Evolutionary conservation across 2,888 invertebrate genomes (phyloP).

Genomic region (Amphipyra tragopoginis): DNA sequence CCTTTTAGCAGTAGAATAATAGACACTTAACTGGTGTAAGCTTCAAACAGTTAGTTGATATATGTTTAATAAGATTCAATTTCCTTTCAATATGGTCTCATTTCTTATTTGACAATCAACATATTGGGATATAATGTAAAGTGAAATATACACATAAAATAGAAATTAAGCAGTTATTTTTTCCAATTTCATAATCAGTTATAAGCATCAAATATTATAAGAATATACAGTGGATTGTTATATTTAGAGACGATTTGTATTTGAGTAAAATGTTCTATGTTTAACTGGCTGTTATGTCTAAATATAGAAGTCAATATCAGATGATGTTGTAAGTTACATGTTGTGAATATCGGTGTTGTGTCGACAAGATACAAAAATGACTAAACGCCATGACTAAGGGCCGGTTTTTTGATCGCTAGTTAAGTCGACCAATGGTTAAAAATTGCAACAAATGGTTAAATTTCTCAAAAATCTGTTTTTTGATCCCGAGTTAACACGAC

Average conservation of each 20-base stretch:
- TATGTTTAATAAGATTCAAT: constrained; percentile 43
- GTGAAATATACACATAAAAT: constrained; percentile 35
- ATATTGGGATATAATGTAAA: constrained; percentile 41
- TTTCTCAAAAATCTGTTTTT: too few relatives aligned
- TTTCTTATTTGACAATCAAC: constrained; percentile 46
- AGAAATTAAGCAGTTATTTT: constrained; percentile 43
- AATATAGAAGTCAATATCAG: constrained; percentile 38
- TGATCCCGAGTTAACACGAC: too few relatives aligned
- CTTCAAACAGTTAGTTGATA: constrained; percentile 34
- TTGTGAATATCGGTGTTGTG: constrained; percentile 46
- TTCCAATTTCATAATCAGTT: constrained; percentile 35
- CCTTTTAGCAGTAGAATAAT: constrained; percentile 60
- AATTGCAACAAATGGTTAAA: too few relatives aligned
- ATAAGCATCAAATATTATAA: constrained; percentile 38
- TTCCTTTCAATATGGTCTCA: constrained; percentile 58
- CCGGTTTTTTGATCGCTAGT: too few relatives aligned
- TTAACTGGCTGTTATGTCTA: constrained; percentile 52
- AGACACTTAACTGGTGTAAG: constrained; percentile 33
- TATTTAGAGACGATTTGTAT: constrained; percentile 46
- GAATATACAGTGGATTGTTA: constrained; percentile 55
- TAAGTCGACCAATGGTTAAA: too few relatives aligned
- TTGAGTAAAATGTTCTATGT: constrained; percentile 48
- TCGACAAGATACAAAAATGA: constrained; percentile 27
- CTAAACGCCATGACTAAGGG: constrained; percentile 28
- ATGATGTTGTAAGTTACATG: constrained; percentile 33